These are phyloP conservation scores for Euwallacea similis DNA, from an alignment of 1,140 invertebrate genomes.

Conservation along the genomic window DNA sequence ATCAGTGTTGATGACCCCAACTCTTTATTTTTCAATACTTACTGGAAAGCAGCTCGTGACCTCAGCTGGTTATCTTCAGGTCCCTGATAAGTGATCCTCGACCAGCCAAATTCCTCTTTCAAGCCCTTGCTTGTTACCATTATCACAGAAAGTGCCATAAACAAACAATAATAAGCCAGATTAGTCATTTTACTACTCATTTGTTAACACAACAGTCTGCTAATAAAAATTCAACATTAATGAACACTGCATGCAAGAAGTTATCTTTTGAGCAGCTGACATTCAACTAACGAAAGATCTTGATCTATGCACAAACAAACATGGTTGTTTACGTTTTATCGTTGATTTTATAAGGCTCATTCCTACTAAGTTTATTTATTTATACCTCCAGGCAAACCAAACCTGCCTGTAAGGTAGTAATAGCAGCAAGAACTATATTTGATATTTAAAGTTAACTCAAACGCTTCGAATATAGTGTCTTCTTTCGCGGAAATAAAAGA, in stretches of 20 bases:
- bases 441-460: not conserved
- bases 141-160: not conserved
- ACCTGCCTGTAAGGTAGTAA: no score
- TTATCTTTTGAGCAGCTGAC: constrained; percentile 22
- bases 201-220: no score
- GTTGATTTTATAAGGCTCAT: constrained; percentile 4
- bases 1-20: no score
- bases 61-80: constrained; percentile 5
- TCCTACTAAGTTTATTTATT: no score
- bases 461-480: not conserved
- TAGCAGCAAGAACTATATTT: no score
- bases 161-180: not conserved
- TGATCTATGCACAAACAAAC: not conserved
- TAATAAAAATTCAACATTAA: not conserved
- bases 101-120: constrained; percentile 50
- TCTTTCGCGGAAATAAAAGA: constrained; percentile 1
- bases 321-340: constrained; percentile 14
- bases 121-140: constrained; percentile 6
- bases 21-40: not conserved
- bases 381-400: no score
- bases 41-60: constrained; percentile 10
- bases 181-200: no score
- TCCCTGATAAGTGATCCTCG: constrained; percentile 47
- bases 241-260: not conserved
- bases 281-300: constrained; percentile 15